phyloP scores from a whole-genome alignment of 1,140 invertebrate genomes.

The Cyrtorhinus lividipennis region DNA sequence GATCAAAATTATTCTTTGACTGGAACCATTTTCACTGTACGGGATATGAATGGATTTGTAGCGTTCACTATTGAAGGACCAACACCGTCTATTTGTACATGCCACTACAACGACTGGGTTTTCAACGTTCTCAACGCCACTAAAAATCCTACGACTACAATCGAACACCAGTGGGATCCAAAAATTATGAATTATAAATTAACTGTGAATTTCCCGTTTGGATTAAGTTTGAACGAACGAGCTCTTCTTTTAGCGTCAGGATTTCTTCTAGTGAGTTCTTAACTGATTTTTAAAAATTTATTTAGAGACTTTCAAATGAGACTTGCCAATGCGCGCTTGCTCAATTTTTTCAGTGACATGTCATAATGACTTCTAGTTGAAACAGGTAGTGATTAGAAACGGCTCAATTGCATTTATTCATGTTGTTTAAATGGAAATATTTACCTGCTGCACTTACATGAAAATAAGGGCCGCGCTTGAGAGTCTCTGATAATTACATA shows the following conservation, averaged over 20 bases:
- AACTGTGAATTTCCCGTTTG: not conserved
- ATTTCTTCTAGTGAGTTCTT: conserved; percentile 20
- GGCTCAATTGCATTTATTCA: not conserved
- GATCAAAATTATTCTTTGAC: conserved; percentile 10
- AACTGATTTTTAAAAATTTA: not conserved
- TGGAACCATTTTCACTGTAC: not conserved
- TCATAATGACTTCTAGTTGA: not conserved
- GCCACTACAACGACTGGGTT: not conserved
- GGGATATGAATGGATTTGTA: not conserved
- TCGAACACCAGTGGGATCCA: conserved; percentile 14
- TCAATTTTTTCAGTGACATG: not conserved
- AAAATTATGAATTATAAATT: conserved; percentile 1
- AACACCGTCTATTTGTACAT: not conserved
- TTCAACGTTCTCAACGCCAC: not conserved
- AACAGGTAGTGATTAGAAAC: not conserved
- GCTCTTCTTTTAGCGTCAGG: conserved; percentile 17
- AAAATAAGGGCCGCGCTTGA: too few species aligned
- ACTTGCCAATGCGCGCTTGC: not conserved
- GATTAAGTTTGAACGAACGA: conserved; percentile 6
- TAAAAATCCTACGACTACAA: not conserved
- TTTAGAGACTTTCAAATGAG: not conserved
- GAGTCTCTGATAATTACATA: too few species aligned
- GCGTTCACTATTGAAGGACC: conserved; percentile 3
- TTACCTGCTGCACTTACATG: too few species aligned
- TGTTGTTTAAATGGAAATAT: too few species aligned